phyloP scores from a whole-genome alignment of 2,797 vertebrate species.

The Characodon lateralis region DNA sequence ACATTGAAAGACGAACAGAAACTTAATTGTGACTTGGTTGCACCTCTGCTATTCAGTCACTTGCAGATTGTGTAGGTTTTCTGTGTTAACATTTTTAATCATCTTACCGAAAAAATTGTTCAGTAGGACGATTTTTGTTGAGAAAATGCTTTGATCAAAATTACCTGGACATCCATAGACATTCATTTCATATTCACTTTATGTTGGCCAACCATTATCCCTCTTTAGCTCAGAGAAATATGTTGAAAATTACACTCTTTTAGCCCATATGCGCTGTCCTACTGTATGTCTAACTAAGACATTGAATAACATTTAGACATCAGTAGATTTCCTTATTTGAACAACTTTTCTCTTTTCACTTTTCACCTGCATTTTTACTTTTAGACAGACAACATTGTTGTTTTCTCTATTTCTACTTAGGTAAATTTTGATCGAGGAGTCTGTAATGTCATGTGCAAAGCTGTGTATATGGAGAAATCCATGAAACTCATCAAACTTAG shows the following conservation, averaged over 20 bases:
- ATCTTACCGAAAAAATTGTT: neutral
- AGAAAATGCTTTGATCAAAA: neutral
- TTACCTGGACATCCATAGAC: neutral
- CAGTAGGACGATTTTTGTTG: neutral
- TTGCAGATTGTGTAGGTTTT: neutral
- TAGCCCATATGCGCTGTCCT: neutral
- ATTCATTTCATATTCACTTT: neutral
- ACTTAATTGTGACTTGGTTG: neutral
- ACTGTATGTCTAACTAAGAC: neutral
- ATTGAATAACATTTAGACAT: neutral
- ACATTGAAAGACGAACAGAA: neutral
- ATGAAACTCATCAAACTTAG: constrained; percentile 3
- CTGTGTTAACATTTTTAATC: neutral
- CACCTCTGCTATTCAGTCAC: neutral
- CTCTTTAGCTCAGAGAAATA: neutral
- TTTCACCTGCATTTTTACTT: neutral
- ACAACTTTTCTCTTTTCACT: no score
- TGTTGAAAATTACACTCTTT: neutral
- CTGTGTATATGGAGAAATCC: neutral
- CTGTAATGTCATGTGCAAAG: neutral
- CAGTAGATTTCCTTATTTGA: no score
- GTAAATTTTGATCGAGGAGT: neutral
- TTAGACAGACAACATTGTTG: neutral
- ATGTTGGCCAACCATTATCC: neutral
- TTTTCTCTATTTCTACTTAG: neutral